Evolutionary conservation across 1,140 invertebrate species (phyloP), one percentile per base, ranked within the genome.

Genomic region (Trypoxylus dichotomus): DNA sequence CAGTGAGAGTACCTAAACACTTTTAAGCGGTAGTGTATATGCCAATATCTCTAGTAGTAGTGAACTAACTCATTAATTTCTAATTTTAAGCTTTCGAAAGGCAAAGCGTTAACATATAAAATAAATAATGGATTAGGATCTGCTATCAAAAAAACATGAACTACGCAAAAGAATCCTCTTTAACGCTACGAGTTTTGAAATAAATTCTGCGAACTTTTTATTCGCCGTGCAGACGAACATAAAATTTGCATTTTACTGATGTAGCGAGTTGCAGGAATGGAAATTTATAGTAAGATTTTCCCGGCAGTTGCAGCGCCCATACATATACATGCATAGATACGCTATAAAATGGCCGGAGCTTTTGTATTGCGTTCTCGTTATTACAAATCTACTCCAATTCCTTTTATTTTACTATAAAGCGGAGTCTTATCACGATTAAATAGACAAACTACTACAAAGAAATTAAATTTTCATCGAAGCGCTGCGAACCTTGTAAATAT

Each of bases 241-340:
- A 29, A 68, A 68, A 68, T 68, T 68, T 68, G 24, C 60, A 68
- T 68, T 68, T 68, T 68, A 68, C 60, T 68, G 60, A 68, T 68
- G 60, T 29, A 68, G 60, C 60, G 24, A 27, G 60, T 68, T 68
- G 60, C 60, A 68, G 3, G 60, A 68, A 29, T 68, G 60, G 21
- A 68, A 68, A 68, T 68, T 68, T 68, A 68, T 68, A 68, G 24
- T 21, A 68, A 25, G 60, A 68, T 68, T 68, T 58, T 68, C 27
- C 60, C 60, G 60, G 60, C 10, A 68, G 27, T 11, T 68, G 7
- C 47, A 54, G 47, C 13, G 0, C 47, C 19, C 60, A 24, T 29
- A 27, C 13, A 24, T 29, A 68, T 25, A 68, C 24, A 24, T 60
- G 21, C n/a, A 68, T 68, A 24, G 15, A 19, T 58, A 58, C 3